Base-by-base conservation (phyloP, 2,113 vertebrate genomes). In the Lophotis ruficrista region DNA sequence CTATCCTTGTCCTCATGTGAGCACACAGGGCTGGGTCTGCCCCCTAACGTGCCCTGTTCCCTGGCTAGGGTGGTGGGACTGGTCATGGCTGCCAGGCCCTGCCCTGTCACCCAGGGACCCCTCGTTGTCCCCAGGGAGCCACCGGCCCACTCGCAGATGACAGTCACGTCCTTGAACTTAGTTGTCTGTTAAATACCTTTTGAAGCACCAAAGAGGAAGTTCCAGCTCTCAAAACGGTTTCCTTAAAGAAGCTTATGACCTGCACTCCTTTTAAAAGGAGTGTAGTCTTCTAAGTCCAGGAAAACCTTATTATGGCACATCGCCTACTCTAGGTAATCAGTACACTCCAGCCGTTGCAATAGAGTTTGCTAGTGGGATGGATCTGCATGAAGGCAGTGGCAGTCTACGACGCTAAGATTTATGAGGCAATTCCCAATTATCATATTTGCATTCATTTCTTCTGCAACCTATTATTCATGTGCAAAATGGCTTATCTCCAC, bases 81-180 rank as follows among this genome's bases (percentile, higher is more conserved):
- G 24, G 5, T 54, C 30, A 8, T 85, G 37, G 15, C 47, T 41
- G 9, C 25, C 23, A 20, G 37, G 9, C 12, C 11, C 14, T 86
- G 24, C 14, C 24, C 14, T 0, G 1, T 8, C 2, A 4, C 6
- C 12, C 43, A 37, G 20, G 45, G 10, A 76, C 2, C 14, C 30
- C 18, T 10, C 8, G 13, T 30, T 43, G 14, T 1, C 37, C 7
- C 19, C 4, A 6, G 30, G 25, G 28, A 87, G 23, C 16, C 20
- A 10, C 27, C 2, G 2, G 6, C 15, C n/a, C 11, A 25, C 19
- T 56, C 60, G 14, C 10, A 62, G 6, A 20, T 57, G 17, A 22
- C 9, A 73, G n/a, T 37, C 4, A 18, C 0, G 0, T 33, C 23
- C 27, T 48, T 80, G 54, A 75, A 45, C 23, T 85, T 62, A 19